Conservation (phyloP, 2,113 vertebrate species). For the Gyps fulvus region DNA sequence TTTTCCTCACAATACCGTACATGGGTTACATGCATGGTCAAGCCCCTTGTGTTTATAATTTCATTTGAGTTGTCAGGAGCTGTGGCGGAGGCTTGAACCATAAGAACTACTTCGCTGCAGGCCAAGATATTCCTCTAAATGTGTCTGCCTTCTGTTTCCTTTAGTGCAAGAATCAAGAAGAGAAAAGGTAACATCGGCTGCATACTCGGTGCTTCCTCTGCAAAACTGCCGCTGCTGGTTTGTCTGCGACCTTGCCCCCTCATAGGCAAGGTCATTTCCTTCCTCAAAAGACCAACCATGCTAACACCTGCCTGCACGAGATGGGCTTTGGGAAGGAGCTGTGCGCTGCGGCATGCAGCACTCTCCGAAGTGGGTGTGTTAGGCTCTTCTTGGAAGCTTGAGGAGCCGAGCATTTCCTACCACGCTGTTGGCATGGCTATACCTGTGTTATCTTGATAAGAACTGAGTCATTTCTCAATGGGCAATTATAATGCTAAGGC, state of each 20-base stretch:
- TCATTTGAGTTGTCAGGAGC: not conserved
- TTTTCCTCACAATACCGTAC: not conserved
- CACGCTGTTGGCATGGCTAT: not conserved
- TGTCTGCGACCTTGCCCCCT: not conserved
- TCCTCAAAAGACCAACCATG: not conserved
- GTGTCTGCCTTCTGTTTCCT: not conserved
- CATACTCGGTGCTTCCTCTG: not conserved
- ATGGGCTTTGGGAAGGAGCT: not conserved
- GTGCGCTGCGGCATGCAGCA: not conserved
- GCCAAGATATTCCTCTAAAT: not conserved
- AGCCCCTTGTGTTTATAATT: not conserved
- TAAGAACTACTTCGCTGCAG: not conserved
- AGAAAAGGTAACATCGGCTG: not conserved
- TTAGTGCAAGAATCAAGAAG: not conserved
- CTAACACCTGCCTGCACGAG: not conserved
- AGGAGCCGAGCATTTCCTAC: not conserved
- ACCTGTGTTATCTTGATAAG: not conserved
- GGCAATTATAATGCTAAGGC: not conserved
- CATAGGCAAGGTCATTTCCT: constrained; percentile 23
- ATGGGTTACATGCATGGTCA: accelerated
- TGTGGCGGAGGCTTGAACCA: not conserved
- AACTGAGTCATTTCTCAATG: not conserved
- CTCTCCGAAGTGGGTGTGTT: not conserved
- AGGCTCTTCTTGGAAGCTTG: not conserved
- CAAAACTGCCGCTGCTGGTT: not conserved